A percentile compares a stretch with the other conserved stretches of the same genome.
phyloP scores from a whole-genome alignment of 2,888 invertebrate genomes.

The Brachynemurus nebulosus region DNA sequence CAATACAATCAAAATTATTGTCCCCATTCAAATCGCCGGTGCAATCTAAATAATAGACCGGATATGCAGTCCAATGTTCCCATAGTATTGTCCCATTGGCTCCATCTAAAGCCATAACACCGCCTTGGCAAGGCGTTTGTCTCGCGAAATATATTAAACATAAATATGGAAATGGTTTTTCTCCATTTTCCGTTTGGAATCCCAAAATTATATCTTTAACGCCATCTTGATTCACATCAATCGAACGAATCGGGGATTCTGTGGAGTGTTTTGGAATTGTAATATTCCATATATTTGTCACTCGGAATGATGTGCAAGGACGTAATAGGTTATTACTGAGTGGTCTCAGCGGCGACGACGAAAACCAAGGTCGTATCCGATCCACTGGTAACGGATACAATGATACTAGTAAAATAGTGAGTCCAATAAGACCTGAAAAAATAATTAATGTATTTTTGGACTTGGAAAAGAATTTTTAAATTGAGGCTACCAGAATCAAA shows the following conservation, averaged over 20 bases:
- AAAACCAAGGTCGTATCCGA: constrained; percentile 43
- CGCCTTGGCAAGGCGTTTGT: constrained; percentile 54
- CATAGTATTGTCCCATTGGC: constrained; percentile 54
- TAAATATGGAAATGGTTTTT: constrained; percentile 26
- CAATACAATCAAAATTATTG: constrained; percentile 54
- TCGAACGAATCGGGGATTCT: constrained; percentile 55
- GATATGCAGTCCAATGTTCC: constrained; percentile 57
- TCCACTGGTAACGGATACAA: constrained; percentile 50
- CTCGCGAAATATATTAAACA: constrained; percentile 54
- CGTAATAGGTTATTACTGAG: constrained; percentile 28
- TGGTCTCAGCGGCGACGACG: constrained; percentile 22
- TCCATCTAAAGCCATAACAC: constrained; percentile 63
- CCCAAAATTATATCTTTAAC: constrained; percentile 60
- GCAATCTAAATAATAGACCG: constrained; percentile 61
- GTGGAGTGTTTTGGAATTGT: constrained; percentile 55
- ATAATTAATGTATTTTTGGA: too few species aligned
- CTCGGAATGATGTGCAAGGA: constrained; percentile 44
- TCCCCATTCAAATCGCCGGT: constrained; percentile 55
- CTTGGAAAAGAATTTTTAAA: too few species aligned
- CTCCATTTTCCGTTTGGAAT: constrained; percentile 42
- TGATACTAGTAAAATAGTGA: constrained; percentile 48
- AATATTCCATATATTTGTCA: constrained; percentile 50
- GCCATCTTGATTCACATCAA: constrained; percentile 58
- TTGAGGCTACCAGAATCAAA: too few species aligned
- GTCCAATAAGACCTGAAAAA: constrained; percentile 41